Evolutionary conservation across 2,888 invertebrate species (phyloP).

Genomic region (Hirtodrosophila histrioides): DNA sequence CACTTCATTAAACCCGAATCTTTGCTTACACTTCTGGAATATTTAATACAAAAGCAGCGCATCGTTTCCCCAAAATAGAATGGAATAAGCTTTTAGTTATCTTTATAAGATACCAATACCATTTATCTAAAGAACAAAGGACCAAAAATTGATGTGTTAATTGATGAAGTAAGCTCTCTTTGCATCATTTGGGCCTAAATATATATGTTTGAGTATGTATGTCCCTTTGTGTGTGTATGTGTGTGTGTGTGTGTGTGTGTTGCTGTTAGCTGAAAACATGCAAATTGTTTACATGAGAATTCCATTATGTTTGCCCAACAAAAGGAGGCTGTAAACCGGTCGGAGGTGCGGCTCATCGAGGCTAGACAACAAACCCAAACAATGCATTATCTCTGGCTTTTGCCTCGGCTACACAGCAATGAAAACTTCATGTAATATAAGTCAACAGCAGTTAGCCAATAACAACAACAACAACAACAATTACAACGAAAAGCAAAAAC

Average conservation of each 20-base stretch:
- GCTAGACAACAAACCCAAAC: constrained; percentile 68
- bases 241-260: constrained; percentile 9
- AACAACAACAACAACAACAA: constrained; percentile 29
- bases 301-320: constrained; percentile 68
- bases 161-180: constrained; percentile 52
- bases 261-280: constrained; percentile 61
- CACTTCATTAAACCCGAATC: too few species aligned
- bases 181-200: neutral
- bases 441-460: constrained; percentile 71
- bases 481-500: constrained; percentile 41
- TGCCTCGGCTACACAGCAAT: constrained; percentile 39
- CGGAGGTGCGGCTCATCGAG: constrained; percentile 59
- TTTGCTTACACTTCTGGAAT: too few species aligned
- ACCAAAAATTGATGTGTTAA: constrained; percentile 63
- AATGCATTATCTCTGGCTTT: constrained; percentile 64
- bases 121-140: constrained; percentile 25
- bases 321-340: constrained; percentile 50
- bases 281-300: constrained; percentile 77
- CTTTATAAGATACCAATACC: constrained; percentile 49
- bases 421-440: constrained; percentile 67
- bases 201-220: neutral
- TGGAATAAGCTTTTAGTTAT: constrained; percentile 15
- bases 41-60: too few species aligned
- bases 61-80: neutral
- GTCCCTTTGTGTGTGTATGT: neutral